Conservation (phyloP, 2,113 vertebrate genomes). For the Elachura formosa region DNA sequence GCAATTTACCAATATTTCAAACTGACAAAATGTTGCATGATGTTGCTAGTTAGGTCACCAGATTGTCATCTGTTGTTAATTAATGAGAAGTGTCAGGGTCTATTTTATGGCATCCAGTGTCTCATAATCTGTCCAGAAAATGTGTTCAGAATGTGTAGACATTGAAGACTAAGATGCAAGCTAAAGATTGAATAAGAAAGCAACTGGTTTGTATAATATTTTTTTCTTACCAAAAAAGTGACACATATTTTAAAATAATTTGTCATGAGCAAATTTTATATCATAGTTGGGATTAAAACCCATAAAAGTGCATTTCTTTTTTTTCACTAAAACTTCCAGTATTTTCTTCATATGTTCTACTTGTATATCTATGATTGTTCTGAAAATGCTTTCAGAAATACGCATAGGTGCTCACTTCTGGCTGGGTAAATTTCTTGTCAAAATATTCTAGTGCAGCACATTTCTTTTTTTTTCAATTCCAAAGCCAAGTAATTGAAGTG, state of each 20-base stretch:
- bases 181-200: background rate
- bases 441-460: background rate
- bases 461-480: background rate
- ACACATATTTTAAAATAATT: background rate
- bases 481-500: background rate
- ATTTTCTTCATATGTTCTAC: background rate
- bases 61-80: background rate
- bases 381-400: background rate
- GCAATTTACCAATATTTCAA: background rate
- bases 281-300: background rate
- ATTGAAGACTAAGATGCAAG: background rate
- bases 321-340: background rate
- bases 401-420: background rate
- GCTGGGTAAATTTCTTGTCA: background rate
- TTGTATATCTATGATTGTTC: background rate
- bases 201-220: background rate
- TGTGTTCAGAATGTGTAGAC: background rate
- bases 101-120: background rate
- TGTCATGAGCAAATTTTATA: background rate
- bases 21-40: background rate
- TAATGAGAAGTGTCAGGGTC: background rate
- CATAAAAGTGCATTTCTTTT: background rate
- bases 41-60: background rate
- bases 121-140: background rate
- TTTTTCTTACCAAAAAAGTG: background rate